These are phyloP conservation scores for Meteorus sp. DNA, from an alignment of 1,140 invertebrate genomes.

Conservation along the genomic window DNA sequence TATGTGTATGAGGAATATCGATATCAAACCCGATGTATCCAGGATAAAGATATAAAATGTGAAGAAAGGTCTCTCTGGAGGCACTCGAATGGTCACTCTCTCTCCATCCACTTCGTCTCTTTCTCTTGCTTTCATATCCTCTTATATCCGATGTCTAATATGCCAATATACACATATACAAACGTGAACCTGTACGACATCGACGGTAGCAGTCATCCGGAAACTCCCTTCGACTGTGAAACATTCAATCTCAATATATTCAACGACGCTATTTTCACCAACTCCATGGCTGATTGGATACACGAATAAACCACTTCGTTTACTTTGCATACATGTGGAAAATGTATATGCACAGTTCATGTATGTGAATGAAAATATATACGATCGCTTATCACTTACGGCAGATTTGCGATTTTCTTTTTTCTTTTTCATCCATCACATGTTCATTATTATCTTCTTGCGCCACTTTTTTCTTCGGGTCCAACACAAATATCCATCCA, in stretches of 20 bases:
- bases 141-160: neutral
- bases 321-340: no score
- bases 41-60: neutral
- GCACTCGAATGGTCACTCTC: neutral
- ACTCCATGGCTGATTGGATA: neutral
- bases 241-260: slow-evolving; percentile 11
- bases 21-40: neutral
- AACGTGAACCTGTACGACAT: neutral
- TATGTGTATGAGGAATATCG: neutral
- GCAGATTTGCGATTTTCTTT: no score
- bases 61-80: neutral
- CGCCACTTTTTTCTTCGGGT: neutral
- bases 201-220: slow-evolving; percentile 10
- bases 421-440: no score
- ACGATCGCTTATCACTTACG: no score
- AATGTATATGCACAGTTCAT: neutral
- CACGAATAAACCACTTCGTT: neutral
- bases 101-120: no score
- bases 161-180: slow-evolving; percentile 12
- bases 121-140: no score
- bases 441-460: no score
- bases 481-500: no score
- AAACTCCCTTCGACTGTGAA: slow-evolving; percentile 16
- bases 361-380: neutral
- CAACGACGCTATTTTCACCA: slow-evolving; percentile 1